Percentiles rank a stretch among this genome's conserved stretches.
Evolutionary conservation across 2,888 invertebrate species (phyloP).

Genomic region (Steromphala cineraria): DNA sequence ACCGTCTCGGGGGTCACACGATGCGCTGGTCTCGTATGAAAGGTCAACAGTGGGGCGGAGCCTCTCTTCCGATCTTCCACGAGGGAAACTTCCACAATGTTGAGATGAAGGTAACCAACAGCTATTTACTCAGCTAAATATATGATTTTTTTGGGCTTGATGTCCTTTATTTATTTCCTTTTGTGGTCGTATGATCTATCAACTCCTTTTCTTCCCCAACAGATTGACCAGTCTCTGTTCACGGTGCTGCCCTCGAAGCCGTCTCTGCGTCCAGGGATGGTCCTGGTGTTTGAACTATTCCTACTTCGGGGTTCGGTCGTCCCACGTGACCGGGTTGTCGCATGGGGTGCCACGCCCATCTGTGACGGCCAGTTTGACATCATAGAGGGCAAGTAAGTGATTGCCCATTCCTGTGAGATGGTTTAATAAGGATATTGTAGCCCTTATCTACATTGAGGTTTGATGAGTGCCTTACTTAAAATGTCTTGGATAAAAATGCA

Average conservation of each 20-base stretch:
- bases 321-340: slow-evolving; percentile 69
- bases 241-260: slow-evolving; percentile 71
- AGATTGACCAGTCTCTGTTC: slow-evolving; percentile 73
- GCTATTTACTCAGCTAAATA: too few species aligned
- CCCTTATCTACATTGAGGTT: too few species aligned
- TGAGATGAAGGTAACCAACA: slow-evolving; percentile 71
- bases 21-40: slow-evolving; percentile 73
- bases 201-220: slow-evolving; percentile 1
- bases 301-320: slow-evolving; percentile 69
- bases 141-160: too few species aligned
- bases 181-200: background rate
- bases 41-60: slow-evolving; percentile 73
- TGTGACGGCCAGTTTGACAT: slow-evolving; percentile 72
- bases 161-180: background rate
- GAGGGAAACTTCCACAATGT: slow-evolving; percentile 71
- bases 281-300: slow-evolving; percentile 71
- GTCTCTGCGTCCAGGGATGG: slow-evolving; percentile 70
- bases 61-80: slow-evolving; percentile 70
- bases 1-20: slow-evolving; percentile 71
- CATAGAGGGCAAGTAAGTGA: slow-evolving; percentile 73
- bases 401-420: too few species aligned
- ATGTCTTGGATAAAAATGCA: too few species aligned
- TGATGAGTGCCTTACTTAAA: too few species aligned
- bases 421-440: too few species aligned
- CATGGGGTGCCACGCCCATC: slow-evolving; percentile 72